Conservation (phyloP, 2,888 invertebrate genomes). For the Leptogaster cylindrica region DNA sequence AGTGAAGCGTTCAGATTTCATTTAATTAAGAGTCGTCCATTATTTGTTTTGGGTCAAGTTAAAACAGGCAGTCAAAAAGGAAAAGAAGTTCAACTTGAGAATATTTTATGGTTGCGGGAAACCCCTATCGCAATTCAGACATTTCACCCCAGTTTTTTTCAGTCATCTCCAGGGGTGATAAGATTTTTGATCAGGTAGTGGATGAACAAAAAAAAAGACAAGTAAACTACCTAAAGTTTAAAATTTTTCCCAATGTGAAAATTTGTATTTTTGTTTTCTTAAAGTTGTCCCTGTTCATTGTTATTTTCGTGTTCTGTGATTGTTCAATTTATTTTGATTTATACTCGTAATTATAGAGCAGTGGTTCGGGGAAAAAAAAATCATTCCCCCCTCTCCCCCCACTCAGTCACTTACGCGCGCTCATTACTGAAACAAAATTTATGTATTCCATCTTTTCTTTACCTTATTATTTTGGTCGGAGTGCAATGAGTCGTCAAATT, state of each 20-base stretch:
- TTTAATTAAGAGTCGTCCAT: constrained; percentile 45
- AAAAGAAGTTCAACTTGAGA: constrained; percentile 32
- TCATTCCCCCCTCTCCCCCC: neutral
- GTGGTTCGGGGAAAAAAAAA: neutral
- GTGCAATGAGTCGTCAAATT: constrained; percentile 38
- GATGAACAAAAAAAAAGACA: too few relatives aligned
- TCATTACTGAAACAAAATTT: neutral
- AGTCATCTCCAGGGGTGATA: neutral
- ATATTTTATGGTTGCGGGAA: constrained; percentile 23
- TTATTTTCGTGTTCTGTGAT: neutral
- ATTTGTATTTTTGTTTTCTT: constrained; percentile 2
- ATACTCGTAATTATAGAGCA: neutral
- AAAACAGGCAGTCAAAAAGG: constrained; percentile 22
- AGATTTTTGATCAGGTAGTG: neutral
- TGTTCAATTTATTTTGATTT: neutral
- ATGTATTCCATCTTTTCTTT: constrained; percentile 8
- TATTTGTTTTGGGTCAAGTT: constrained; percentile 47
- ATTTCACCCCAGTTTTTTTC: constrained; percentile 30
- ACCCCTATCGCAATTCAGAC: constrained; percentile 28
- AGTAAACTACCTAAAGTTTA: too few relatives aligned
- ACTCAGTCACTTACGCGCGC: too few relatives aligned
- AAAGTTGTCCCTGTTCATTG: neutral
- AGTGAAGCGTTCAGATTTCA: constrained; percentile 47
- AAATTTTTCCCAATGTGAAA: neutral
- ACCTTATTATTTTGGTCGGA: constrained; percentile 23